Evolutionary conservation across 2,797 vertebrate genomes (phyloP).

Genomic region (Syngnathus acus): DNA sequence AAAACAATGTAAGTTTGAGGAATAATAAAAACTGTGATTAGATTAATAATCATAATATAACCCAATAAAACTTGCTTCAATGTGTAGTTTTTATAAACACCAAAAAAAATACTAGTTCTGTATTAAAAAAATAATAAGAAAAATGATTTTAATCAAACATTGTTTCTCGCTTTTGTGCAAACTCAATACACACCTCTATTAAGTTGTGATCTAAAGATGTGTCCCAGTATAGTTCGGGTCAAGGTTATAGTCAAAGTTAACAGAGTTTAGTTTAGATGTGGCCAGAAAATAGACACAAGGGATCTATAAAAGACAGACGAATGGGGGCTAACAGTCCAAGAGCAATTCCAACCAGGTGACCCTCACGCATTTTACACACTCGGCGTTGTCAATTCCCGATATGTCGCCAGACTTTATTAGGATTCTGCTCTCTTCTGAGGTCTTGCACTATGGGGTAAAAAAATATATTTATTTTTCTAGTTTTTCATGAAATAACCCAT

Average conservation of each 20-base stretch:
- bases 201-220: not conserved
- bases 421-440: constrained; percentile 98
- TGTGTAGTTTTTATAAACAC: not conserved
- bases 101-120: not conserved
- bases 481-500: constrained; percentile 99
- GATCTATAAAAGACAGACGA: not conserved
- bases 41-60: not conserved
- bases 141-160: not conserved
- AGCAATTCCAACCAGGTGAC: constrained; percentile 49
- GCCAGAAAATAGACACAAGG: not conserved
- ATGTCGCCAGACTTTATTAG: constrained; percentile 99
- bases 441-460: constrained; percentile 84
- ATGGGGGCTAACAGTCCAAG: constrained; percentile 17
- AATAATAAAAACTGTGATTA: not conserved
- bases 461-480: constrained; percentile 67
- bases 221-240: not conserved
- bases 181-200: not conserved
- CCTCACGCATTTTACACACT: constrained; percentile 41
- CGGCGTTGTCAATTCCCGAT: constrained; percentile 95
- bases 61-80: not conserved
- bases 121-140: too few species aligned
- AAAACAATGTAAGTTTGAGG: not conserved
- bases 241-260: not conserved
- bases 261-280: not conserved
- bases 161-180: not conserved